These are phyloP conservation scores for Spodoptera frugiperda DNA, from an alignment of 1,140 invertebrate genomes.

Conservation along the genomic window DNA sequence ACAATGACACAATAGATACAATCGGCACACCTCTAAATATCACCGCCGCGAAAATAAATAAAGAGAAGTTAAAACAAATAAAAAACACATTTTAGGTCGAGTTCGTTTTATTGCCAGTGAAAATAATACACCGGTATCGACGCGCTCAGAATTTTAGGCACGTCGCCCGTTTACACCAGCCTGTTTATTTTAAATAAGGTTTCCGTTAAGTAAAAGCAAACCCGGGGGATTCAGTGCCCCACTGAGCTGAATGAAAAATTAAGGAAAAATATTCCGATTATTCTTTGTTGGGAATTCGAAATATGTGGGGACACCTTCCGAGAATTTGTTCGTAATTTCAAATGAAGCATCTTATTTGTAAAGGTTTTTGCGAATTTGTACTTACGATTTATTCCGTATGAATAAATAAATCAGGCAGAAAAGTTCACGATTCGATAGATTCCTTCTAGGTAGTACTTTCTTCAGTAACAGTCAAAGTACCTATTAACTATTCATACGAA, in stretches of 20 bases:
- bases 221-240: slow-evolving; percentile 67
- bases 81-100: slow-evolving; percentile 56
- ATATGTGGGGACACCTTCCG: slow-evolving; percentile 34
- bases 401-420: too few relatives aligned
- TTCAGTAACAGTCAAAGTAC: too few relatives aligned
- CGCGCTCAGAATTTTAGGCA: slow-evolving; percentile 75
- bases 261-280: slow-evolving; percentile 74
- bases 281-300: slow-evolving; percentile 53
- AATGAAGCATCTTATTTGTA: slow-evolving; percentile 25
- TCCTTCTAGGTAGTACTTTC: too few relatives aligned
- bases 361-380: background rate
- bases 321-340: slow-evolving; percentile 36
- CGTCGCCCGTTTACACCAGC: slow-evolving; percentile 77
- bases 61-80: slow-evolving; percentile 42
- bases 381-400: too few relatives aligned
- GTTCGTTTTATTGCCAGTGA: slow-evolving; percentile 66
- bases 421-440: too few relatives aligned
- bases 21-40: slow-evolving; percentile 2
- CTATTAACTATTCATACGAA: too few relatives aligned
- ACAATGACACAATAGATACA: slow-evolving; percentile 26
- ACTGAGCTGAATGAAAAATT: slow-evolving; percentile 82
- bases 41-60: slow-evolving; percentile 30
- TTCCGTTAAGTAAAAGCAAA: slow-evolving; percentile 82
- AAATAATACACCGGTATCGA: slow-evolving; percentile 73
- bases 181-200: slow-evolving; percentile 85